Percentiles rank a stretch among this genome's conserved stretches.
Conservation (phyloP, 1,140 invertebrate species). For the Aphis craccivora region DNA sequence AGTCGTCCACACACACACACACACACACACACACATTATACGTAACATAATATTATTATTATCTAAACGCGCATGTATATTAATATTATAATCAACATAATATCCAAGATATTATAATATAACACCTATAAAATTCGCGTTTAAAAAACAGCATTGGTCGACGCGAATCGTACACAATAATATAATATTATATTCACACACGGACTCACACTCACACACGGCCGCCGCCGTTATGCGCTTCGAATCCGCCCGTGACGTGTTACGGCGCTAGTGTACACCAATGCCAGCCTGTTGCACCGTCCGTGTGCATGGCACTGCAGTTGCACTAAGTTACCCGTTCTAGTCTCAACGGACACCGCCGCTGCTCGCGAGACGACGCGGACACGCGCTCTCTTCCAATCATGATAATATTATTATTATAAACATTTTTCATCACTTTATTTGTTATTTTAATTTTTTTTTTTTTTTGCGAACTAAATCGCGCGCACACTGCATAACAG, state of each 20-base stretch:
- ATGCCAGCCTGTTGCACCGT: constrained; percentile 49
- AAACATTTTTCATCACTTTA: not conserved
- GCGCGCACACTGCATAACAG: not conserved
- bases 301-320: constrained; percentile 46
- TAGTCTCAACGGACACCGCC: constrained; percentile 31
- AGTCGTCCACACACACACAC: not conserved
- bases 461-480: not conserved
- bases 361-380: not conserved
- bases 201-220: not conserved
- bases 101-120: not conserved
- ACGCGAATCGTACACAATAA: not conserved
- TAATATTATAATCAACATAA: not conserved
- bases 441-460: not conserved
- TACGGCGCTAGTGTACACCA: constrained; percentile 48
- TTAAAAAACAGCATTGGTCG: not conserved
- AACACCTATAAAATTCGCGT: not conserved
- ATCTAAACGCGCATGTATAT: not conserved
- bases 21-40: not conserved
- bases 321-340: constrained; percentile 48
- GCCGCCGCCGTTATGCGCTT: constrained; percentile 8
- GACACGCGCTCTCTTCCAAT: not conserved
- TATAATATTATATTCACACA: no score
- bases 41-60: no score
- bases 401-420: not conserved
- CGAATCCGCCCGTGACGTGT: constrained; percentile 41